Evolutionary conservation across 1,140 invertebrate genomes (phyloP), one percentile per base, ranked within the genome.

Genomic region (Bombus sibiricus): DNA sequence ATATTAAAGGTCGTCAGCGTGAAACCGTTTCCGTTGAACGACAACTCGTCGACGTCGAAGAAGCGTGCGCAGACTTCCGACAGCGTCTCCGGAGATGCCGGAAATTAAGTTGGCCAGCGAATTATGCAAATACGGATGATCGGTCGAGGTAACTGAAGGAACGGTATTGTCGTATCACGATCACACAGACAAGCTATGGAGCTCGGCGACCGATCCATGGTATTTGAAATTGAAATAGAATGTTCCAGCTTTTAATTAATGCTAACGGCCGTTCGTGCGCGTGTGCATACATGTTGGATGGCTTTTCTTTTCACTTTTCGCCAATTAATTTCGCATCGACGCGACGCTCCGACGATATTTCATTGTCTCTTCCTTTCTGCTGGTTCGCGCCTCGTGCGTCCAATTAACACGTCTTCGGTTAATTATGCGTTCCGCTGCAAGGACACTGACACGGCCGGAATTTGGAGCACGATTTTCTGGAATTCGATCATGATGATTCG

Each of bases 161-260:
- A 47, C 43, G 81, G 74, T 82, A 89, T 90, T 87, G 87, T 90
- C 89, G 85, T 89, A 89, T 85, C 77, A 78, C 71, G 81, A 76
- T 86, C 73, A 64, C 76, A 87, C 78, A 64, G 72, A 34, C 86
- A 22, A 1, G 47, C 47, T 53, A 53, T 34, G 41, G 59, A 66
- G 25, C 34, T 32, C 32, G 6, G 47, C 18, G 62, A 34, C 25
- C 62, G 32, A 85, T 82, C 78, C 69, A 47, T 43, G 47, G 73
- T 89, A 87, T 89, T 90, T 90, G 78, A 89, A 90, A 90, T 89
- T 90, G 85, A 90, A 90, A 90, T 89, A 81, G 88, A 89, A 87
- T 32, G 57, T 18, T 84, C 43, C 37, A 34, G 64, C 37, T 43
- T 88, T 89, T 90, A 90, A 90, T 89, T 83, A 83, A 82, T 78